Evolutionary conservation across 2,797 vertebrate genomes (phyloP).

Genomic region (Rhinoraja longicauda): DNA sequence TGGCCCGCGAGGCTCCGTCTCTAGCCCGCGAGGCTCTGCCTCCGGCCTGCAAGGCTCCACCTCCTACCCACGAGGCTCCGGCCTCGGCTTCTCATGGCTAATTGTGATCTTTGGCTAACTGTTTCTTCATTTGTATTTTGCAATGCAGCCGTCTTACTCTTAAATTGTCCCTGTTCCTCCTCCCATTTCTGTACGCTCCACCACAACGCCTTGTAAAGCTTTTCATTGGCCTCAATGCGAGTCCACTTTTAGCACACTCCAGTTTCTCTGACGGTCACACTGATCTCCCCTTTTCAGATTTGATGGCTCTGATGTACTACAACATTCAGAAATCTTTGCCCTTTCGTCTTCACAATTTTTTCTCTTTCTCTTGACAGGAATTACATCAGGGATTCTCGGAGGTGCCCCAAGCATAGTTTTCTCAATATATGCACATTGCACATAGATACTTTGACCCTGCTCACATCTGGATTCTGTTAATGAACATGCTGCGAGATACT

Average conservation of each 20-base stretch:
- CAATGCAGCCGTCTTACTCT: background rate
- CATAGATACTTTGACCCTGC: background rate
- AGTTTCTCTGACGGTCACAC: too few relatives aligned
- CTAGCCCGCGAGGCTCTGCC: too few relatives aligned
- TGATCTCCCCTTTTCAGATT: background rate
- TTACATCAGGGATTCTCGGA: background rate
- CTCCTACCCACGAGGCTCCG: too few relatives aligned
- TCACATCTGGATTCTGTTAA: conserved; percentile 15
- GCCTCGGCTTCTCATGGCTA: too few relatives aligned
- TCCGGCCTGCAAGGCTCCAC: too few relatives aligned
- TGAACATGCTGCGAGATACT: background rate
- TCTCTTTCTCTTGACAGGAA: background rate
- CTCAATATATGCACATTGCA: background rate
- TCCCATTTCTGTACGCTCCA: background rate
- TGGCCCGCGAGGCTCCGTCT: too few relatives aligned
- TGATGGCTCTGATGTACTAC: background rate
- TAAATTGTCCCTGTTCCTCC: background rate
- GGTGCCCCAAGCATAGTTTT: too few relatives aligned
- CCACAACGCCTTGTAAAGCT: background rate
- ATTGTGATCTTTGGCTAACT: background rate
- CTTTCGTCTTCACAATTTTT: background rate
- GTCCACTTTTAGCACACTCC: background rate
- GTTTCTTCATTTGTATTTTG: background rate
- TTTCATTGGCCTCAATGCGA: background rate
- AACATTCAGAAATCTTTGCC: background rate